phyloP scores from a whole-genome alignment of 2,888 invertebrate species.

The Scelioninae gen. 1 region DNA sequence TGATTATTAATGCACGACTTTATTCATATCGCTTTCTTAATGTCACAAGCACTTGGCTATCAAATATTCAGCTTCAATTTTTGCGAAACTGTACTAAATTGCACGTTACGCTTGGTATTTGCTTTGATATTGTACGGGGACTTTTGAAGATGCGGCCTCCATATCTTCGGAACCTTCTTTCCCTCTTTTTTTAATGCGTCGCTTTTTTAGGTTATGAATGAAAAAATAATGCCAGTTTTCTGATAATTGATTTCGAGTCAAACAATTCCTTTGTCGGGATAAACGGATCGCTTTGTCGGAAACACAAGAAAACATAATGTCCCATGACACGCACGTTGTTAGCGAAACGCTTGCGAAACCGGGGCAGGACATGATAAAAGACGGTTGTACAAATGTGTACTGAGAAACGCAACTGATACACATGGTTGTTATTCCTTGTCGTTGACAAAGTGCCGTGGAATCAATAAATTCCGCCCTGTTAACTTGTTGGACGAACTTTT shows the following conservation, averaged over 20 bases:
- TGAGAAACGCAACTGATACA: constrained; percentile 30
- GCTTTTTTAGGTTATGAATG: constrained; percentile 31
- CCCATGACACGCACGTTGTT: constrained; percentile 64
- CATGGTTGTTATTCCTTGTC: constrained; percentile 26
- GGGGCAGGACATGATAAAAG: constrained; percentile 36
- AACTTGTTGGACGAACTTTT: constrained; percentile 40
- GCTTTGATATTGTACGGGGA: constrained; percentile 1
- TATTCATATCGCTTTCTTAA: constrained; percentile 62
- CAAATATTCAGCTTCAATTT: constrained; percentile 54
- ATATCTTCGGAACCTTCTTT: too few species aligned
- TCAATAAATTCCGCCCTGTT: constrained; percentile 58
- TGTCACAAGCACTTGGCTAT: constrained; percentile 44
- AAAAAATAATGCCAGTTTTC: constrained; percentile 32
- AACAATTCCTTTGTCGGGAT: constrained; percentile 41
- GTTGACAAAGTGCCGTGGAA: constrained; percentile 49
- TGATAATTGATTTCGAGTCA: constrained; percentile 60
- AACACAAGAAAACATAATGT: constrained; percentile 56
- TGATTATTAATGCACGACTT: constrained; percentile 55
- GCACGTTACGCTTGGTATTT: constrained; percentile 24
- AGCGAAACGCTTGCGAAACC: constrained; percentile 44
- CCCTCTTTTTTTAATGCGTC: too few species aligned
- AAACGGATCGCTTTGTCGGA: constrained; percentile 47
- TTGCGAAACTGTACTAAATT: constrained; percentile 41
- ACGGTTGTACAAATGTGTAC: constrained; percentile 33
- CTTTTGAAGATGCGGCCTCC: constrained; percentile 4